These are phyloP conservation scores for Zoanthus sociatus DNA, from an alignment of 92 coral and sea anemone genomes.

Conservation along the genomic window DNA sequence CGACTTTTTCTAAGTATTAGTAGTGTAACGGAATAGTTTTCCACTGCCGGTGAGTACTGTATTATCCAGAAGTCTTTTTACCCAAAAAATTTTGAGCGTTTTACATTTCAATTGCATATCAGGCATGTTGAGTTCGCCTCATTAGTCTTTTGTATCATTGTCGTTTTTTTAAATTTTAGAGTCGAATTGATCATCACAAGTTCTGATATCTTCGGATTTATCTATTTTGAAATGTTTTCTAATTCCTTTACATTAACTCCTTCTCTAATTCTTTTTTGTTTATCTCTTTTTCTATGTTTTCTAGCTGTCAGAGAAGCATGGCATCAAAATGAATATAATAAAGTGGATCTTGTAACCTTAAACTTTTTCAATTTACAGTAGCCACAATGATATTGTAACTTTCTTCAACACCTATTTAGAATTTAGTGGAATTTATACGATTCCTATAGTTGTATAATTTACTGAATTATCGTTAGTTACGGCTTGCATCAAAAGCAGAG, in stretches of 20 bases:
- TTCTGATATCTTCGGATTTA: neutral
- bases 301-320: neutral
- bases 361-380: too few species aligned
- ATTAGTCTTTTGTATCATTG: slow-evolving; percentile 3
- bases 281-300: neutral
- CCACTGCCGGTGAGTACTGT: neutral
- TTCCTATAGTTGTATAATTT: too few species aligned
- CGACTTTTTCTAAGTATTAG: too few species aligned
- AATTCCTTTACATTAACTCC: neutral
- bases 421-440: too few species aligned
- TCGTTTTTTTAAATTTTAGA: neutral
- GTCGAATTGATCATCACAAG: neutral
- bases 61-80: neutral
- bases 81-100: neutral
- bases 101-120: slow-evolving; percentile 8
- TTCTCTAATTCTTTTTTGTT: neutral
- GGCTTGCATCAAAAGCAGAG: too few species aligned
- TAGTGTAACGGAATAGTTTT: neutral
- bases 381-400: too few species aligned
- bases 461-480: too few species aligned
- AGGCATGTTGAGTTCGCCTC: slow-evolving; percentile 16
- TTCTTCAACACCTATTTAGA: too few species aligned
- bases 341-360: too few species aligned
- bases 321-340: too few species aligned
- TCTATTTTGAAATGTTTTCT: neutral